Conservation (phyloP, 2,888 invertebrate species). For the Endomychus coccineus region DNA sequence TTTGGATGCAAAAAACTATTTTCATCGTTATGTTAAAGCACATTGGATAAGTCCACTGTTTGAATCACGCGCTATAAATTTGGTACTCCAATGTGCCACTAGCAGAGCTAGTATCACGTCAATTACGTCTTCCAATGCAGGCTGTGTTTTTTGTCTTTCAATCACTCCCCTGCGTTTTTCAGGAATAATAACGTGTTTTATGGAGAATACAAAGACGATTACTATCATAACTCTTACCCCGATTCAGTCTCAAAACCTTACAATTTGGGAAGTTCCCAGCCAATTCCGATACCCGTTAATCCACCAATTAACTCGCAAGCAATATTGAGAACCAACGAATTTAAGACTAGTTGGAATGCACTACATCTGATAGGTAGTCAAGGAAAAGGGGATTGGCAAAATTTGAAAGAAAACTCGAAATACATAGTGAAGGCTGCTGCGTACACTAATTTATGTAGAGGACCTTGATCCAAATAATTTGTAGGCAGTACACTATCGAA, state of each 20-base stretch:
- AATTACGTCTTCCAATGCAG: too few species aligned
- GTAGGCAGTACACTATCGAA: conserved; percentile 59
- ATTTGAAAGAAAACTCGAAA: conserved; percentile 65
- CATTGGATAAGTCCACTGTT: too few species aligned
- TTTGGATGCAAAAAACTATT: too few species aligned
- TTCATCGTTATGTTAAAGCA: too few species aligned
- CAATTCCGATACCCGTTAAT: conserved; percentile 69
- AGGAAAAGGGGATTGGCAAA: conserved; percentile 62
- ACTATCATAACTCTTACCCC: conserved; percentile 71
- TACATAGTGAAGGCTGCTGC: conserved; percentile 76
- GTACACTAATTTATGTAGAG: conserved; percentile 65
- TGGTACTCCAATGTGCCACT: too few species aligned
- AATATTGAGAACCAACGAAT: conserved; percentile 66
- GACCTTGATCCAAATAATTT: conserved; percentile 75
- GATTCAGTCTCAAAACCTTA: conserved; percentile 40
- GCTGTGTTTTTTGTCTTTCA: too few species aligned
- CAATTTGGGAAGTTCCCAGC: conserved; percentile 66
- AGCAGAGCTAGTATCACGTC: too few species aligned
- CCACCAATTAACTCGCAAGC: conserved; percentile 75
- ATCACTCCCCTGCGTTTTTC: too few species aligned
- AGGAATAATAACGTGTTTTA: conserved; percentile 64
- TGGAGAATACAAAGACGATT: conserved; percentile 71
- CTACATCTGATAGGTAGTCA: conserved; percentile 72
- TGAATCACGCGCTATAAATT: too few species aligned
- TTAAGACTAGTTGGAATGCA: conserved; percentile 74